These are phyloP conservation scores for Sebastes cheni DNA, from an alignment of 2,797 vertebrate species.

Conservation along the genomic window DNA sequence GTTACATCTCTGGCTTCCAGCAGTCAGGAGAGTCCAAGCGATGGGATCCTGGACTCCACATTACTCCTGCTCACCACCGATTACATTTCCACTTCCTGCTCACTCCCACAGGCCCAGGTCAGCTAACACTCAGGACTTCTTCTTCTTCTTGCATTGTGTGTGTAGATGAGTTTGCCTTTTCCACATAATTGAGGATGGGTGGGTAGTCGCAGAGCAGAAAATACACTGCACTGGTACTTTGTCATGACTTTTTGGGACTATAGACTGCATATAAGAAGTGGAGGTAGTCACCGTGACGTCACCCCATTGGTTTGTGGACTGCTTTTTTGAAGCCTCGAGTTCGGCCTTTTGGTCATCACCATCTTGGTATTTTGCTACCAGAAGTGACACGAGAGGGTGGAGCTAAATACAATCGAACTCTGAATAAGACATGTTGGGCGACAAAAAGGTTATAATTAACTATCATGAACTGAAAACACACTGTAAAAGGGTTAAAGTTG, in stretches of 20 bases:
- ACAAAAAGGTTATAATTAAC: too few species aligned
- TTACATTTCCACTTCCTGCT: conserved; percentile 47
- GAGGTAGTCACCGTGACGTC: too few species aligned
- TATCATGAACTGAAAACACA: too few species aligned
- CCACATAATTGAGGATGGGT: background rate
- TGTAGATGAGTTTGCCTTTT: background rate
- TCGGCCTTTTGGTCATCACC: rapidly evolving
- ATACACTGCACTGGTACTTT: background rate
- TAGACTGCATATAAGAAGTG: too few species aligned
- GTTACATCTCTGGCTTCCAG: conserved; percentile 48
- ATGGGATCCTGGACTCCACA: conserved; percentile 17
- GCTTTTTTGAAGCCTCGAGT: rapidly evolving
- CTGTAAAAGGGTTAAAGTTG: too few species aligned
- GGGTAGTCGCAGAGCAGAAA: background rate
- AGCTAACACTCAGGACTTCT: background rate
- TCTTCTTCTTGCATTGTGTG: background rate
- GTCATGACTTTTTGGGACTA: background rate
- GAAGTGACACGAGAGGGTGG: too few species aligned
- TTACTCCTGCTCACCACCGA: conserved; percentile 7
- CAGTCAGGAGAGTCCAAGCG: conserved; percentile 21
- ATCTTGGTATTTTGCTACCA: too few species aligned
- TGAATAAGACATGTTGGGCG: too few species aligned
- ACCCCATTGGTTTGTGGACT: too few species aligned
- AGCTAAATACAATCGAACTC: rapidly evolving
- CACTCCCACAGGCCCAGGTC: conserved; percentile 21